Percentiles rank a stretch among this genome's conserved stretches.
phyloP scores from a whole-genome alignment of 1,140 invertebrate genomes.

The Phthorimaea operculella region DNA sequence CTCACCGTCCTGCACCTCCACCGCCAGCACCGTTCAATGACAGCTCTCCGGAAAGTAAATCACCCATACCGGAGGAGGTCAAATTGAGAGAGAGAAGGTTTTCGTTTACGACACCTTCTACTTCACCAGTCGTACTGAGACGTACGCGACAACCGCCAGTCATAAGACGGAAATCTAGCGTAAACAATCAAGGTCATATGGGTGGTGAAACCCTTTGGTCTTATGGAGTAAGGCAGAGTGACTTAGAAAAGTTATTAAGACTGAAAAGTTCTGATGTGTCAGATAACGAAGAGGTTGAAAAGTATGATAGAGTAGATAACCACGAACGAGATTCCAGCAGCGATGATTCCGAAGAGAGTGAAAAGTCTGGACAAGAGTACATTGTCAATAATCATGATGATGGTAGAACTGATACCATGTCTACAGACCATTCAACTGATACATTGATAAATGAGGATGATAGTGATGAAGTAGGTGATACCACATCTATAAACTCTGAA shows the following conservation, averaged over 20 bases:
- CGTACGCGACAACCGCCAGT: slow-evolving; percentile 55
- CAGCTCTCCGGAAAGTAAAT: slow-evolving; percentile 38
- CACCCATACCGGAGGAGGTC: slow-evolving; percentile 31
- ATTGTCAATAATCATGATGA: slow-evolving; percentile 43
- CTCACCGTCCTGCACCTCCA: slow-evolving; percentile 53
- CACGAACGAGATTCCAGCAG: slow-evolving; percentile 35
- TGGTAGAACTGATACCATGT: slow-evolving; percentile 48
- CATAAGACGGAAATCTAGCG: slow-evolving; percentile 52
- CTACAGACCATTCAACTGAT: slow-evolving; percentile 58
- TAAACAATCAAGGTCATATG: slow-evolving; percentile 32
- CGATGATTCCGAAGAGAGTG: slow-evolving; percentile 44
- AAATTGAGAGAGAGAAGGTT: slow-evolving; percentile 31
- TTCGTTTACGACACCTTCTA: slow-evolving; percentile 44
- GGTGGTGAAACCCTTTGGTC: slow-evolving; percentile 59
- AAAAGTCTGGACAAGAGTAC: slow-evolving; percentile 49
- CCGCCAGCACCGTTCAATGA: slow-evolving; percentile 53
- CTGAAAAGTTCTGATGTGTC: slow-evolving; percentile 52
- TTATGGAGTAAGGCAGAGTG: slow-evolving; percentile 57
- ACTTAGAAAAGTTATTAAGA: slow-evolving; percentile 56
- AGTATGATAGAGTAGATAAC: slow-evolving; percentile 27
- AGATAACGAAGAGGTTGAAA: slow-evolving; percentile 49
- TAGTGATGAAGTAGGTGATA: slow-evolving; percentile 48
- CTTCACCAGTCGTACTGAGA: slow-evolving; percentile 46
- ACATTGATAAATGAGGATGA: slow-evolving; percentile 59
- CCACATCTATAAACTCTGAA: slow-evolving; percentile 38